Percentiles rank a stretch among this genome's conserved stretches.
Conservation (phyloP, 2,797 vertebrate genomes). For the Syngnathus acus region DNA sequence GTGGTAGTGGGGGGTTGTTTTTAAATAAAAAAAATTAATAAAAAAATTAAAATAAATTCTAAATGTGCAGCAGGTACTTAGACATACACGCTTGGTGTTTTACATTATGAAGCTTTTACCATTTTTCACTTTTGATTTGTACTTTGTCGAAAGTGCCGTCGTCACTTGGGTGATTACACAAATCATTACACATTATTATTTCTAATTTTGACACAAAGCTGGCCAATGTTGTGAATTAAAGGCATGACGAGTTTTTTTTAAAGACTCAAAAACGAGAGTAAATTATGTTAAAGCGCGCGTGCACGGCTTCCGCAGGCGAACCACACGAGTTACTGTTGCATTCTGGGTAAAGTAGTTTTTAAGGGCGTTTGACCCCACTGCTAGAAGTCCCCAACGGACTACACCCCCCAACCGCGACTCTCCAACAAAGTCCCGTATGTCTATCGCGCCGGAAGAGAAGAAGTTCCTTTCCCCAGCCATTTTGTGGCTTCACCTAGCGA, state of each 20-base stretch:
- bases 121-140: neutral
- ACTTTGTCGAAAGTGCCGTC: neutral
- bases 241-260: constrained; percentile 3
- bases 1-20: too few species aligned
- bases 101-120: neutral
- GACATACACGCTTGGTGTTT: neutral
- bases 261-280: constrained; percentile 1
- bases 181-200: neutral
- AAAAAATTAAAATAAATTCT: too few species aligned
- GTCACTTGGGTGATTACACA: neutral
- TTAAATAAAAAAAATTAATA: neutral
- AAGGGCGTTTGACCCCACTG: accelerated
- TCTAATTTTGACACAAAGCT: neutral
- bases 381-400: constrained; percentile 47
- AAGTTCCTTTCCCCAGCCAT: constrained; percentile 91
- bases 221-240: neutral
- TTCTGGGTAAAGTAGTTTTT: constrained; percentile 50
- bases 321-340: constrained; percentile 3
- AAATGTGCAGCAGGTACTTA: too few species aligned
- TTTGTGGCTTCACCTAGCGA: constrained; percentile 90
- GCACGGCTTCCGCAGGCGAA: neutral
- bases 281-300: neutral
- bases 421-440: constrained; percentile 81
- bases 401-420: constrained; percentile 68
- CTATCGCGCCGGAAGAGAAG: constrained; percentile 95